A percentile compares a stretch with the other conserved stretches of the same genome.
Evolutionary conservation across 2,888 invertebrate species (phyloP).

Genomic region (Drosophila cognata): DNA sequence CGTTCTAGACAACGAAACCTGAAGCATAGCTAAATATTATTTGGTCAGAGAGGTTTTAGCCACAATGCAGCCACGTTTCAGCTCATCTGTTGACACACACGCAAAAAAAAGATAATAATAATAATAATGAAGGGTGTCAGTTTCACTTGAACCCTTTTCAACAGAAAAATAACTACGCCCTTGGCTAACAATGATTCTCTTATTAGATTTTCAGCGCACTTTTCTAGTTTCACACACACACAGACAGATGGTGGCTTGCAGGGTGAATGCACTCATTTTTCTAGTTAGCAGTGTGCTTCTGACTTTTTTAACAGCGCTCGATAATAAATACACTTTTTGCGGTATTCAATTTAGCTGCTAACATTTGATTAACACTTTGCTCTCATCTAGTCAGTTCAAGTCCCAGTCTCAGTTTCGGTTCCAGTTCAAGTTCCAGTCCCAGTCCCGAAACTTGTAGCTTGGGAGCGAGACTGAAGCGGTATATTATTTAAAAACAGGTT

Average conservation of each 20-base stretch:
- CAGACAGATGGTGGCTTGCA: conserved; percentile 46
- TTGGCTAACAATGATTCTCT: conserved; percentile 47
- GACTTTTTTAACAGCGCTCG: conserved; percentile 38
- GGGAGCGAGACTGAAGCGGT: conserved; percentile 60
- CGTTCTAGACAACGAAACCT: conserved; percentile 78
- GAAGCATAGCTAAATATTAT: conserved; percentile 75
- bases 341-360: conserved; percentile 29
- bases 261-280: conserved; percentile 82
- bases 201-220: conserved; percentile 57
- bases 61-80: conserved; percentile 76
- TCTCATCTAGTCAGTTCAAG: conserved; percentile 35
- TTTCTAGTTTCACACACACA: conserved; percentile 54
- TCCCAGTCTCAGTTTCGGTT: conserved; percentile 23
- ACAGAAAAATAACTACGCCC: conserved; percentile 46
- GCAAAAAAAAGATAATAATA: conserved; percentile 12
- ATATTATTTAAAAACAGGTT: conserved; percentile 80
- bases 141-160: conserved; percentile 64
- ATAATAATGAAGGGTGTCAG: conserved; percentile 32
- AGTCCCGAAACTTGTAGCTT: conserved; percentile 67
- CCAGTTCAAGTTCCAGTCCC: conserved; percentile 21
- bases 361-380: conserved; percentile 69
- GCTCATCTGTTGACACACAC: conserved; percentile 38
- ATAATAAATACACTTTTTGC: conserved; percentile 49
- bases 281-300: conserved; percentile 31
- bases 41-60: conserved; percentile 65